Percentiles rank a stretch among this genome's conserved stretches.
These are phyloP conservation scores for Pao palembangensis DNA, from an alignment of 2,113 vertebrate species.

Conservation along the genomic window DNA sequence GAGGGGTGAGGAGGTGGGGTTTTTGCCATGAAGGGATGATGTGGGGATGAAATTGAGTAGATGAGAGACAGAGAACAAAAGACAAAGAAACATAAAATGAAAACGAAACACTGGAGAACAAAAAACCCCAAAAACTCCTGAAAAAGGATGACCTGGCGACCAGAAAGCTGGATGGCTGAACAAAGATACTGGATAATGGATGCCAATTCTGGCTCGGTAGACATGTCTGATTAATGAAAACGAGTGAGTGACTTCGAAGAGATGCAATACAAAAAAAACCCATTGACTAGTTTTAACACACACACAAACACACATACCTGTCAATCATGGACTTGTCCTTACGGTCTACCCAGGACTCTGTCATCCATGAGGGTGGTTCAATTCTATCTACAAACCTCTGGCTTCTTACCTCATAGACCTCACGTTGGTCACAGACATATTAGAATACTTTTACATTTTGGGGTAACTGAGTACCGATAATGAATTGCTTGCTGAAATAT, in stretches of 20 bases:
- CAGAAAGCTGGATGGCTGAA: conserved; percentile 56
- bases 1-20: conserved; percentile 55
- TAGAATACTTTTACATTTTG: not conserved
- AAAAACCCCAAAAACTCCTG: not conserved
- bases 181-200: conserved; percentile 78
- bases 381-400: conserved; percentile 45
- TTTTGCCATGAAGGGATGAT: conserved; percentile 57
- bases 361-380: conserved; percentile 43
- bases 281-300: conserved; percentile 44
- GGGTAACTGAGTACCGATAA: not conserved
- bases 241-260: conserved; percentile 62
- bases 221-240: conserved; percentile 78
- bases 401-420: conserved; percentile 62
- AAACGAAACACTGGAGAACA: conserved; percentile 67
- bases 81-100: conserved; percentile 76
- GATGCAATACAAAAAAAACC: conserved; percentile 42
- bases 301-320: conserved; percentile 53
- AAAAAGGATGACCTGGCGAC: conserved; percentile 36
- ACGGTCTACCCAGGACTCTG: conserved; percentile 55
- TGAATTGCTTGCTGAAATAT: conserved; percentile 27
- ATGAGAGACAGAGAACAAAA: conserved; percentile 83
- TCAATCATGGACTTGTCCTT: conserved; percentile 61
- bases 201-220: conserved; percentile 74
- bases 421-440: conserved; percentile 55
- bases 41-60: conserved; percentile 77